Percentiles rank a stretch among this genome's conserved stretches.
phyloP scores from a whole-genome alignment of 2,113 vertebrate genomes.

The Eleginops maclovinus region DNA sequence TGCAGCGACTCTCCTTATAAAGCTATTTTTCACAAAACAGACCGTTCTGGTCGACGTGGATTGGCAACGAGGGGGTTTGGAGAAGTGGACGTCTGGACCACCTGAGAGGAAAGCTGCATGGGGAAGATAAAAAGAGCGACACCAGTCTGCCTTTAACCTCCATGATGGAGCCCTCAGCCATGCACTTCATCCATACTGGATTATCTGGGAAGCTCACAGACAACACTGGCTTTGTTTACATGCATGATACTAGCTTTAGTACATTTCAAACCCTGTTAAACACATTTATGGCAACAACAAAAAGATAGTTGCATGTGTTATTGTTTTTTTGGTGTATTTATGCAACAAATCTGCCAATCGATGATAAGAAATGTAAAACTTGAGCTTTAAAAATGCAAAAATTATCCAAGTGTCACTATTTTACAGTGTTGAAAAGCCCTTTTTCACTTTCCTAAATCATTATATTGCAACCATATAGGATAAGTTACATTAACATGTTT shows the following conservation, averaged over 20 bases:
- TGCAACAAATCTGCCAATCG: constrained; percentile 16
- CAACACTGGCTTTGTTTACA: constrained; percentile 27
- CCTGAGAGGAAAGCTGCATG: constrained; percentile 15
- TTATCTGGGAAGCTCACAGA: not conserved
- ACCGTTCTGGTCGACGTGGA: constrained; percentile 46
- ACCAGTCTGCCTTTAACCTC: not conserved
- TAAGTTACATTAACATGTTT: too few relatives aligned
- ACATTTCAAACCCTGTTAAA: not conserved
- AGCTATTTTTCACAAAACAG: constrained; percentile 68
- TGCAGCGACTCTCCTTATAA: constrained; percentile 58
- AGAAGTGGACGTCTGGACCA: constrained; percentile 19
- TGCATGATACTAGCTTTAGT: not conserved
- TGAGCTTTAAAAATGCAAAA: constrained; percentile 11
- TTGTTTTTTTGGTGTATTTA: not conserved
- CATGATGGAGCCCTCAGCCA: not conserved
- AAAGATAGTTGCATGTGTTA: not conserved
- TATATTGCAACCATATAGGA: not conserved
- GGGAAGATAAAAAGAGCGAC: constrained; percentile 13
- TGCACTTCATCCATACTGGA: not conserved
- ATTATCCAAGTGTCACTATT: constrained; percentile 17
- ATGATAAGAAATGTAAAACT: not conserved
- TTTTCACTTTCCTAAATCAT: constrained; percentile 22
- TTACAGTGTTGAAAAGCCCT: not conserved
- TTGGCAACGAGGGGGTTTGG: constrained; percentile 19
- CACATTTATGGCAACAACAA: not conserved